Conservation (phyloP, 2,113 vertebrate species). For the Bolborhynchus lineola region DNA sequence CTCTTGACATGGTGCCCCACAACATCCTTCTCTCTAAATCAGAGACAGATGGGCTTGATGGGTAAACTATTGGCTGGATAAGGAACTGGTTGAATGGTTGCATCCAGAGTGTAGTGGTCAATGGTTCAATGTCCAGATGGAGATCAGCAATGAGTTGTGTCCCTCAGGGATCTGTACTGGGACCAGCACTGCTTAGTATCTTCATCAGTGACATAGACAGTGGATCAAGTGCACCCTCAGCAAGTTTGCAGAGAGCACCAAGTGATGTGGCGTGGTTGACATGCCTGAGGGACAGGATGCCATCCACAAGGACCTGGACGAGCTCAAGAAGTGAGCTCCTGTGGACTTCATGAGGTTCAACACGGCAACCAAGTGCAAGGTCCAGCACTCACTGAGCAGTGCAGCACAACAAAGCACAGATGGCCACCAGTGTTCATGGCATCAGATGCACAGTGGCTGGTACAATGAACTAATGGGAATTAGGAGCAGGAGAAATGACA, state of each 20-base stretch:
- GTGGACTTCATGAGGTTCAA: neutral
- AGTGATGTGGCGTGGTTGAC: neutral
- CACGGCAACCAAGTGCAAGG: neutral
- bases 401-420: neutral
- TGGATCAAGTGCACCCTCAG: fast-evolving
- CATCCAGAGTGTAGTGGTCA: neutral
- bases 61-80: neutral
- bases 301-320: neutral
- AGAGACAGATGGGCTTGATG: neutral
- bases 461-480: neutral
- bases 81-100: neutral
- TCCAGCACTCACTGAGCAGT: neutral
- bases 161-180: neutral
- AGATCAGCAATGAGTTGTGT: neutral
- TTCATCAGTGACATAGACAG: neutral
- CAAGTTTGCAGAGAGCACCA: neutral
- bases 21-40: neutral
- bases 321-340: neutral
- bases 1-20: neutral
- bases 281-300: neutral
- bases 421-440: neutral
- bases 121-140: neutral
- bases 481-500: neutral
- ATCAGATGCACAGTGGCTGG: neutral
- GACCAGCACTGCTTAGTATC: neutral